Conservation (phyloP, 2,888 invertebrate genomes). For the Didymodactylos carnosus region DNA sequence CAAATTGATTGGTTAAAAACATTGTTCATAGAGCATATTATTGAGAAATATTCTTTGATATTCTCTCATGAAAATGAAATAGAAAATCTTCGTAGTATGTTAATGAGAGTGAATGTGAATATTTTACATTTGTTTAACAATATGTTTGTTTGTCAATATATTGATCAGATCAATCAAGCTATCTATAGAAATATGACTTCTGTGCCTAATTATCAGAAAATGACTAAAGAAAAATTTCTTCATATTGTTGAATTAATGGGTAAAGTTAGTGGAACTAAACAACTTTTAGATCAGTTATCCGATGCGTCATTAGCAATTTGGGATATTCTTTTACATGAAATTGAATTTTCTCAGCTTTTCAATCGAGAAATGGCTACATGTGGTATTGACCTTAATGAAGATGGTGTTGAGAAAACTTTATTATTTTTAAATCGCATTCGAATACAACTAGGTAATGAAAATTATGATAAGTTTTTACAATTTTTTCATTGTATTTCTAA, state of each 20-base stretch:
- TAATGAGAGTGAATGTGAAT: neutral
- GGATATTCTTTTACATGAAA: neutral
- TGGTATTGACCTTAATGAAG: neutral
- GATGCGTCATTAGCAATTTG: neutral
- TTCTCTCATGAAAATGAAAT: neutral
- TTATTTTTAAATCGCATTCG: neutral
- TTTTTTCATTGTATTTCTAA: neutral
- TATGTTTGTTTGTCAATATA: neutral
- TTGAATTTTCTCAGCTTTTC: neutral
- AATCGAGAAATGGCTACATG: neutral
- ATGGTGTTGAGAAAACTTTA: too few species aligned
- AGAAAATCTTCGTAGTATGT: neutral
- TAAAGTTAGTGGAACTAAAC: neutral
- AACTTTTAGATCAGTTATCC: neutral
- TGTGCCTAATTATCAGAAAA: neutral
- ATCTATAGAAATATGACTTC: too few species aligned
- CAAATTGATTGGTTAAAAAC: neutral
- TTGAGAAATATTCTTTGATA: neutral
- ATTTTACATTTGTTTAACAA: neutral
- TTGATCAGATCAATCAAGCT: neutral
- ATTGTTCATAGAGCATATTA: neutral
- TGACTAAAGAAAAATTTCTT: neutral
- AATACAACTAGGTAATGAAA: neutral
- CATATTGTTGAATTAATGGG: neutral
- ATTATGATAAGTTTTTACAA: neutral